Conservation (phyloP, 2,888 invertebrate genomes). For the Hesperia comma region DNA sequence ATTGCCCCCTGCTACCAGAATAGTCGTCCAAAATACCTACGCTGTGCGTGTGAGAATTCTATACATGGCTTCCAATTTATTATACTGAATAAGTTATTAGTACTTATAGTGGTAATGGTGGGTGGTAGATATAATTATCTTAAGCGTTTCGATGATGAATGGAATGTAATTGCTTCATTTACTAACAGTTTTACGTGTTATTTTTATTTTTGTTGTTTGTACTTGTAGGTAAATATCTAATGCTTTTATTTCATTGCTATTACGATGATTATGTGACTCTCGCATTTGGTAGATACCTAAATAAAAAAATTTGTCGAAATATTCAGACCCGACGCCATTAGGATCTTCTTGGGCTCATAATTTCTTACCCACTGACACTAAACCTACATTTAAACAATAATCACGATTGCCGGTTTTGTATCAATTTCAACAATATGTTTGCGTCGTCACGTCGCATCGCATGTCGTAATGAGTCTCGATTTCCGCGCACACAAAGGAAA, state of each 20-base stretch:
- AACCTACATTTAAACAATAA: too few species aligned
- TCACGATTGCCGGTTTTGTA: not conserved
- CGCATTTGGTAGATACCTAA: too few species aligned
- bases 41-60: slow-evolving; percentile 34
- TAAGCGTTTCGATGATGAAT: not conserved
- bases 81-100: slow-evolving; percentile 20
- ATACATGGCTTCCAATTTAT: slow-evolving; percentile 29
- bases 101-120: not conserved
- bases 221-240: not conserved
- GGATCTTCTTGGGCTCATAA: too few species aligned
- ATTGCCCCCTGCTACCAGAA: slow-evolving; percentile 69
- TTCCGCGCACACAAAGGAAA: slow-evolving; percentile 35
- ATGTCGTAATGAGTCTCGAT: slow-evolving; percentile 36
- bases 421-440: not conserved
- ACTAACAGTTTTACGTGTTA: not conserved
- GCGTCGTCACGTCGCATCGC: slow-evolving; percentile 9
- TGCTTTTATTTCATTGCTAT: not conserved
- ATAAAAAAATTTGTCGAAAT: too few species aligned
- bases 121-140: not conserved
- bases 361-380: too few species aligned
- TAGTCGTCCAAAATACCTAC: slow-evolving; percentile 62
- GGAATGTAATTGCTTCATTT: not conserved
- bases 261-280: too few species aligned
- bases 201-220: not conserved
- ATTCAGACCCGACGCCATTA: too few species aligned